phyloP scores from a whole-genome alignment of 2,113 vertebrate species.

The Paratilapia polleni region DNA sequence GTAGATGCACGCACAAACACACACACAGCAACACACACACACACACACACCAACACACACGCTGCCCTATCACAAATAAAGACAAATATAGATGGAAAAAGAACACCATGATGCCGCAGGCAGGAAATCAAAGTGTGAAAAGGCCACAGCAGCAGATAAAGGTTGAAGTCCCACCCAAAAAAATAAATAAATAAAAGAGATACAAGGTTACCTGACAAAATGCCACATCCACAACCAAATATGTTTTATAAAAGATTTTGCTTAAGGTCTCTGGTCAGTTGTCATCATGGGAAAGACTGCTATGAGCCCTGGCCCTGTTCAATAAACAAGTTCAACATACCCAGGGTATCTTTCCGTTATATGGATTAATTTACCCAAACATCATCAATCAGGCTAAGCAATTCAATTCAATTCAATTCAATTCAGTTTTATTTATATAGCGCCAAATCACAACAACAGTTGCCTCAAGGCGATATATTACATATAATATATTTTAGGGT shows the following conservation, averaged over 20 bases:
- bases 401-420: no score
- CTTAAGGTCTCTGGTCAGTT: not conserved
- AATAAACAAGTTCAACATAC: no score
- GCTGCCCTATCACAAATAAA: conserved; percentile 8
- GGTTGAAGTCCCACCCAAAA: not conserved
- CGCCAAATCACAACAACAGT: no score
- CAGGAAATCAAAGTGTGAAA: conserved; percentile 23
- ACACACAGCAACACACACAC: not conserved
- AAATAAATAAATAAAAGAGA: not conserved
- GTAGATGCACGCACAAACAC: conserved; percentile 13
- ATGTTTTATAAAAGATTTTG: not conserved
- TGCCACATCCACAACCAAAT: not conserved
- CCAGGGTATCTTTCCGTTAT: no score
- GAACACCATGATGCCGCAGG: not conserved
- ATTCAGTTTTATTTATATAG: no score
- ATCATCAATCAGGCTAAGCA: not conserved
- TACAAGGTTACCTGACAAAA: not conserved
- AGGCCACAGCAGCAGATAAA: not conserved
- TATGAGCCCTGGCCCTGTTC: no score
- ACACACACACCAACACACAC: not conserved
- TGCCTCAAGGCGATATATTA: no score
- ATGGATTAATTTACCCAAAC: no score
- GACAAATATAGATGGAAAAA: conserved; percentile 46
- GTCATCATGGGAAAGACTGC: not conserved
- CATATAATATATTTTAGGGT: no score